phyloP scores from a whole-genome alignment of 2,888 invertebrate species.

The Patella pellucida region DNA sequence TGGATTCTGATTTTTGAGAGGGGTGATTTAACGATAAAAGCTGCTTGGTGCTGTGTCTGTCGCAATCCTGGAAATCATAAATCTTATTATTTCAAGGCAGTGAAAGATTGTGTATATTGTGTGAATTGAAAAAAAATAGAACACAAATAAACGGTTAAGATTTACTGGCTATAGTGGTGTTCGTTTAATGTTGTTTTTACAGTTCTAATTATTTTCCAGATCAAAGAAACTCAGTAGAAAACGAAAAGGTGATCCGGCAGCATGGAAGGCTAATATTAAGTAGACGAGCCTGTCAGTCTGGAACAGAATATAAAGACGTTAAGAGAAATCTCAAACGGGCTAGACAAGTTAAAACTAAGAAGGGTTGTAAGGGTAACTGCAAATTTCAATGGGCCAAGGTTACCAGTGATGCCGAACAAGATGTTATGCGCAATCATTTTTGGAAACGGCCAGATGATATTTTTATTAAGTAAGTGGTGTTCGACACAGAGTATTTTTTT shows the following conservation, averaged over 20 bases:
- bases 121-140: too few species aligned
- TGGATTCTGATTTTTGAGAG: too few species aligned
- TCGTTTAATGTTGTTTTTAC: too few species aligned
- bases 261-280: slow-evolving; percentile 1
- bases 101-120: too few species aligned
- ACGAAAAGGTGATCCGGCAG: not conserved
- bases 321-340: not conserved
- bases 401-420: not conserved
- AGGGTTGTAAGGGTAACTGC: not conserved
- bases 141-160: too few species aligned
- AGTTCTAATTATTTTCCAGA: slow-evolving; percentile 8
- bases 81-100: too few species aligned
- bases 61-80: too few species aligned
- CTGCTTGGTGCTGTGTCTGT: too few species aligned
- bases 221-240: not conserved
- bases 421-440: not conserved
- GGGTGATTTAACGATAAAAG: too few species aligned
- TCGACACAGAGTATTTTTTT: not conserved
- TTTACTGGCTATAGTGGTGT: too few species aligned
- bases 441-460: not conserved
- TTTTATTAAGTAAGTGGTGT: not conserved
- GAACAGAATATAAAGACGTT: not conserved
- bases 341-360: not conserved
- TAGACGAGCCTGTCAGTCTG: not conserved
- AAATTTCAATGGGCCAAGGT: not conserved